A percentile compares a stretch with the other conserved stretches of the same genome.
phyloP scores from a whole-genome alignment of 2,888 invertebrate species.

The Ochropleura leucogaster region DNA sequence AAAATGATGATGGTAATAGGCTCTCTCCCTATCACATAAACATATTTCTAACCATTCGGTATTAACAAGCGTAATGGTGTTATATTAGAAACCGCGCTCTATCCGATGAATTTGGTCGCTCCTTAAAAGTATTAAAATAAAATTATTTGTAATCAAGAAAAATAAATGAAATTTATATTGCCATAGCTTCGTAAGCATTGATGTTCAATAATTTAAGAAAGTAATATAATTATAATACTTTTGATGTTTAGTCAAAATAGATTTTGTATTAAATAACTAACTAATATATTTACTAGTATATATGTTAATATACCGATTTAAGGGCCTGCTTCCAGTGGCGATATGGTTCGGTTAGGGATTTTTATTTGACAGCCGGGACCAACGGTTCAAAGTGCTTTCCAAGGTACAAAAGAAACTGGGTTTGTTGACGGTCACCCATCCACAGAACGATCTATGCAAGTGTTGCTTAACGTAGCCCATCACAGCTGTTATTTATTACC shows the following conservation, averaged over 20 bases:
- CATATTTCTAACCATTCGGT: too few relatives aligned
- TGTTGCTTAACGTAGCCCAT: background rate
- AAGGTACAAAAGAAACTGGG: background rate
- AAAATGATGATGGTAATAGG: too few relatives aligned
- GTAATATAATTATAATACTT: conserved; percentile 4
- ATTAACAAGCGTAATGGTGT: too few relatives aligned
- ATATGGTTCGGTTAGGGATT: too few relatives aligned
- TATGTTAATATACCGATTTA: conserved; percentile 9
- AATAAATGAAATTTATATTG: conserved; percentile 22
- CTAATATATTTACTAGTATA: conserved; percentile 1
- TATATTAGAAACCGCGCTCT: too few relatives aligned
- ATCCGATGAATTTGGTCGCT: background rate
- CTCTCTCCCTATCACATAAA: too few relatives aligned
- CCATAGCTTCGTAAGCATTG: conserved; percentile 48
- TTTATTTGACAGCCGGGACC: background rate
- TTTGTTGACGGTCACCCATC: background rate
- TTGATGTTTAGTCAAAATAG: conserved; percentile 33
- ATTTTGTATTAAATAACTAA: conserved; percentile 34
- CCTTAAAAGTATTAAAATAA: background rate
- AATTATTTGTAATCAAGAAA: conserved; percentile 43
- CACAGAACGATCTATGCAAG: background rate
- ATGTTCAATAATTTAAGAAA: conserved; percentile 45
- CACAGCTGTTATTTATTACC: background rate
- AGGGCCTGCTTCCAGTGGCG: background rate
- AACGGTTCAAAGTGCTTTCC: background rate